Percentiles rank a stretch among this genome's conserved stretches.
Conservation (phyloP, 92 coral and sea anemone species). For the Micromussa lordhowensis region DNA sequence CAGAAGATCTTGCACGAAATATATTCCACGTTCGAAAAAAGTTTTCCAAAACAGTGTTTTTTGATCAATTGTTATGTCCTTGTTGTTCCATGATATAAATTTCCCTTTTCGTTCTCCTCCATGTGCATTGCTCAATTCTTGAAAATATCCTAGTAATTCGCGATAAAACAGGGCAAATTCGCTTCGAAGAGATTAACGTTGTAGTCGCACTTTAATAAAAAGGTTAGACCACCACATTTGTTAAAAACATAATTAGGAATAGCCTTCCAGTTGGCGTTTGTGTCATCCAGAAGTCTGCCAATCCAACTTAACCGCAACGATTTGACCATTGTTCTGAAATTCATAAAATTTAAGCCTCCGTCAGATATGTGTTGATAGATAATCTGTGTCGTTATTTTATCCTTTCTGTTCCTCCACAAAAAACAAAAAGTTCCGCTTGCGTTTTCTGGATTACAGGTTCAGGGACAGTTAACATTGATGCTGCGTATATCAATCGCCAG, state of each 20-base stretch:
- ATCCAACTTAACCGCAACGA: neutral
- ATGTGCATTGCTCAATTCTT: neutral
- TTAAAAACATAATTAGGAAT: neutral
- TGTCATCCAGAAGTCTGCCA: neutral
- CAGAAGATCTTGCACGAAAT: neutral
- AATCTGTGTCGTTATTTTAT: neutral
- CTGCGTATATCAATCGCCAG: neutral
- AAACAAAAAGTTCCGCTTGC: neutral
- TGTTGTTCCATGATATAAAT: conserved; percentile 1
- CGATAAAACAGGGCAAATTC: neutral
- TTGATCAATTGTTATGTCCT: neutral
- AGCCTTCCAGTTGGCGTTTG: neutral
- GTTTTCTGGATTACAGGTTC: neutral
- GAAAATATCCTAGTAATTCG: neutral
- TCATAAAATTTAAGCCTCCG: neutral
- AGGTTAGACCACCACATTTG: neutral
- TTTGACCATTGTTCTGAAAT: neutral
- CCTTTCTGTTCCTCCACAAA: too few species aligned
- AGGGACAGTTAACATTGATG: neutral
- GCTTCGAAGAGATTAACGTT: neutral
- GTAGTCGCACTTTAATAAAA: neutral
- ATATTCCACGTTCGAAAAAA: too few species aligned
- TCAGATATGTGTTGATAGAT: neutral
- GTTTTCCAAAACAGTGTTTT: too few species aligned
- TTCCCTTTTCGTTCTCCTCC: neutral